phyloP scores from a whole-genome alignment of 2,888 invertebrate genomes.

The Ophion obscuratus region DNA sequence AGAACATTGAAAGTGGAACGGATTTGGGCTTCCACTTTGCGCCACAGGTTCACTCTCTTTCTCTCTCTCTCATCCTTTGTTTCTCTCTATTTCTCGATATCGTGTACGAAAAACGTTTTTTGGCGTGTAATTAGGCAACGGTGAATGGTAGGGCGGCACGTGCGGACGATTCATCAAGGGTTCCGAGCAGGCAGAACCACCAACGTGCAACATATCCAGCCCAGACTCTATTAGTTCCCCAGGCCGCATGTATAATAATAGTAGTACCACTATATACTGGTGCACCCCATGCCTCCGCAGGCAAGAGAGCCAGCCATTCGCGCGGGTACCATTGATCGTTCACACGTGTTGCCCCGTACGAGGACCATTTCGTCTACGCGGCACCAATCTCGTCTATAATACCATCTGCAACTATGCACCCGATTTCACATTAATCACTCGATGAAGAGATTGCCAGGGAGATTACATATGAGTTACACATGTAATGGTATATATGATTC shows the following conservation, averaged over 20 bases:
- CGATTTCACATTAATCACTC: conserved; percentile 40
- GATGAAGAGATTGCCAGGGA: not conserved
- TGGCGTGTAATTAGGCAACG: conserved; percentile 83
- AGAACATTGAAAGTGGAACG: no score
- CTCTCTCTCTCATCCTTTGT: not conserved
- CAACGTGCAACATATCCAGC: conserved; percentile 40
- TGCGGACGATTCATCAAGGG: conserved; percentile 83
- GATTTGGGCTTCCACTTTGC: no score
- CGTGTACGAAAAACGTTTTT: conserved; percentile 74
- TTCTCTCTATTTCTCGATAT: conserved; percentile 5
- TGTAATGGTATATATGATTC: not conserved
- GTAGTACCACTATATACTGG: conserved; percentile 24
- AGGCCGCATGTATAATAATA: conserved; percentile 40
- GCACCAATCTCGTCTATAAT: conserved; percentile 36
- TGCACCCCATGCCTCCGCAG: conserved; percentile 38
- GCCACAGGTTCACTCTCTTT: not conserved
- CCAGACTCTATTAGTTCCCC: conserved; percentile 45
- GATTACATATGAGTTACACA: conserved; percentile 4
- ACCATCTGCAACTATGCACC: conserved; percentile 35
- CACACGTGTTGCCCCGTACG: conserved; percentile 74
- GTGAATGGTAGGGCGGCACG: conserved; percentile 79
- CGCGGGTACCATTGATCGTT: conserved; percentile 69
- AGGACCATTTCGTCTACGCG: conserved; percentile 58
- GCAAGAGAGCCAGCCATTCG: conserved; percentile 12
- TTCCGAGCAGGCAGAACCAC: conserved; percentile 18